Base-by-base conservation (phyloP, 1,140 invertebrate genomes). In the Gryllus bimaculatus region DNA sequence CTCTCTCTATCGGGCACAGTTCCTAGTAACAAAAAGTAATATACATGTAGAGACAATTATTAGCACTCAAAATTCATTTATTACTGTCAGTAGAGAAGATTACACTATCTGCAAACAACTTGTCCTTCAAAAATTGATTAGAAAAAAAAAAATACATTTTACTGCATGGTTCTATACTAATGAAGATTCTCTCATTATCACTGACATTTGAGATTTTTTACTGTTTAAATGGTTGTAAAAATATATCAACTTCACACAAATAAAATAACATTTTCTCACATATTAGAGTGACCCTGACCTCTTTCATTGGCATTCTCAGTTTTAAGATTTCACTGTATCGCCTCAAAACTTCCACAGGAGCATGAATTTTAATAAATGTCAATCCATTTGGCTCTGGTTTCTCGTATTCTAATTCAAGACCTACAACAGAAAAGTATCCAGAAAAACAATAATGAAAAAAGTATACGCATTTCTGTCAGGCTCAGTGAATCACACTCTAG, bases 311-410 rank as follows among this genome's bases (percentile, higher is more conserved):
- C 93, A 98, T 94, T 85, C 96, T 91, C 48, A 99, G 89, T 85
- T 97, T 97, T 82, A 98, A 89, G 82, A 98, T 93, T 87, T 99
- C 97, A 78, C 95, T 93, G 87, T 98, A 98, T 82, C 94, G 90
- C 81, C 91, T 90, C 75, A 99, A 85, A 8, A 99, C 94, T 84
- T 93, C 89, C 83, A 91, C 88, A 0, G 97, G 94, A 7, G 94
- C 94, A 86, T 98, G 95, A 80, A 98, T 91, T 89, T 93, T 94
- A 82, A 93, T 87, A 85, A 94, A 93, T 84, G 90, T 86, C 80
- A 93, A 83, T 81, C 90, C 88, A 83, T 89, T 87, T 79, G 88
- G 85, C 79, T 91, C 89, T 26, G 74, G 74, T 10, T 79, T 74
- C 54, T 79, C 79, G 20, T 89, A 86, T 83, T 93, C 92, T 21